Conservation (phyloP, 2,888 invertebrate genomes). For the Drosophila multiciliata region DNA sequence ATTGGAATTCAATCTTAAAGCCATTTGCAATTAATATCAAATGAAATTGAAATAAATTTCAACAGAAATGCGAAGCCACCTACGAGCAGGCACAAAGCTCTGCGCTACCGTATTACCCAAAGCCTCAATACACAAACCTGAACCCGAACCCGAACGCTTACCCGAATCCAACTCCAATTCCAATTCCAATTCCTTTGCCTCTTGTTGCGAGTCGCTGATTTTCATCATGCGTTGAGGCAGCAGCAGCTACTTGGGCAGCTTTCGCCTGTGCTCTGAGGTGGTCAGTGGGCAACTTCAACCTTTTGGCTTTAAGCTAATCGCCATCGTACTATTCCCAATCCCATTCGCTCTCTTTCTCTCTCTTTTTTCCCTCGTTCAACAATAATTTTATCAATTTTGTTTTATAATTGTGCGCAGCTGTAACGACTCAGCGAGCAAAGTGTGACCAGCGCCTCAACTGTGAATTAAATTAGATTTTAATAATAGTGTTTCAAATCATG, state of each 20-base stretch:
- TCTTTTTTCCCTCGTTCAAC: slow-evolving; percentile 41
- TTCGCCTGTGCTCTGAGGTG: slow-evolving; percentile 48
- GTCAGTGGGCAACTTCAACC: slow-evolving; percentile 73
- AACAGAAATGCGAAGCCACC: slow-evolving; percentile 63
- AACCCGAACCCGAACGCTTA: not conserved
- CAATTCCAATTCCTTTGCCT: slow-evolving; percentile 51
- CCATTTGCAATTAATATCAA: slow-evolving; percentile 85
- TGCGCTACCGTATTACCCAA: slow-evolving; percentile 44
- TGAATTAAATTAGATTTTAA: not conserved
- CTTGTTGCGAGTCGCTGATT: slow-evolving; percentile 71
- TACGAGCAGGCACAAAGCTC: slow-evolving; percentile 33
- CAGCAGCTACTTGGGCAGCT: slow-evolving; percentile 39
- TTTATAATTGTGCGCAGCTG: slow-evolving; percentile 79
- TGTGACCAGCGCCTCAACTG: slow-evolving; percentile 54
- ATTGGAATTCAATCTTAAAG: slow-evolving; percentile 80
- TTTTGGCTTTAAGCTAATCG: slow-evolving; percentile 76
- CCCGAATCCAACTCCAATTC: slow-evolving; percentile 36
- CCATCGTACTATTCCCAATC: slow-evolving; percentile 67
- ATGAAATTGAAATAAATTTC: slow-evolving; percentile 85
- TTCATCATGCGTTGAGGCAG: slow-evolving; percentile 80
- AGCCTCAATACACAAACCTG: slow-evolving; percentile 2
- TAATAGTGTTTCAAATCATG: not conserved
- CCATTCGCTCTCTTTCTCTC: slow-evolving; percentile 27
- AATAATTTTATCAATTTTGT: slow-evolving; percentile 82
- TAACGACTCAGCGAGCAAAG: slow-evolving; percentile 31